phyloP scores from a whole-genome alignment of 2,888 invertebrate genomes.

The Lymantria dispar region DNA sequence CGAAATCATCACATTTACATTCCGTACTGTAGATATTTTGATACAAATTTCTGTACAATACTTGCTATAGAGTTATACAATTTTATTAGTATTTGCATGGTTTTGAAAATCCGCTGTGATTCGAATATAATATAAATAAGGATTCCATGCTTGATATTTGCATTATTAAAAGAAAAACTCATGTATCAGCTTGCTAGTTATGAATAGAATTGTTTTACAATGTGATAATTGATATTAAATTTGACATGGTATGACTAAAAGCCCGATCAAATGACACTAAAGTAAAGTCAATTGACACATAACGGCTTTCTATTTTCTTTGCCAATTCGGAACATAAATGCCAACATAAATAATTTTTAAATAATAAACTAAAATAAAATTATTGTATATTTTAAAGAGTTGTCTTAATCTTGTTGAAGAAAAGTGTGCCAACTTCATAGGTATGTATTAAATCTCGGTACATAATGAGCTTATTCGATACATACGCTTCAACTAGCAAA shows the following conservation, averaged over 20 bases:
- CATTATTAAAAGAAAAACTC: not conserved
- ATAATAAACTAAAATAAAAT: not conserved
- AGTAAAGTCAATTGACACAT: constrained; percentile 23
- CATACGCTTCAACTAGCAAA: constrained; percentile 36
- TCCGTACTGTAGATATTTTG: constrained; percentile 33
- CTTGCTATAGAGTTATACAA: constrained; percentile 19
- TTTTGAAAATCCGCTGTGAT: constrained; percentile 38
- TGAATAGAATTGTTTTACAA: constrained; percentile 2
- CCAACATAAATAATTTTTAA: not conserved
- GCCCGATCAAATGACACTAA: constrained; percentile 8
- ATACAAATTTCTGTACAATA: constrained; percentile 33
- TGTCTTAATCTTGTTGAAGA: not conserved
- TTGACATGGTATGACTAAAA: constrained; percentile 8
- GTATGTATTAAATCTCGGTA: constrained; percentile 14
- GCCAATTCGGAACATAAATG: not conserved
- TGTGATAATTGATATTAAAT: constrained; percentile 12
- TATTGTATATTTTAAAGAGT: not conserved
- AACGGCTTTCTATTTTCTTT: constrained; percentile 23
- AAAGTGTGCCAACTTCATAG: constrained; percentile 1
- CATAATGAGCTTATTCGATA: constrained; percentile 22
- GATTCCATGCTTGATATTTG: not conserved
- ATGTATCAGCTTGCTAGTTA: not conserved
- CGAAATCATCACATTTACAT: constrained; percentile 44
- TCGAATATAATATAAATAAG: constrained; percentile 24
- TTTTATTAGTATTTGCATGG: constrained; percentile 26